phyloP scores from a whole-genome alignment of 2,113 vertebrate genomes.

The Oxyura jamaicensis region DNA sequence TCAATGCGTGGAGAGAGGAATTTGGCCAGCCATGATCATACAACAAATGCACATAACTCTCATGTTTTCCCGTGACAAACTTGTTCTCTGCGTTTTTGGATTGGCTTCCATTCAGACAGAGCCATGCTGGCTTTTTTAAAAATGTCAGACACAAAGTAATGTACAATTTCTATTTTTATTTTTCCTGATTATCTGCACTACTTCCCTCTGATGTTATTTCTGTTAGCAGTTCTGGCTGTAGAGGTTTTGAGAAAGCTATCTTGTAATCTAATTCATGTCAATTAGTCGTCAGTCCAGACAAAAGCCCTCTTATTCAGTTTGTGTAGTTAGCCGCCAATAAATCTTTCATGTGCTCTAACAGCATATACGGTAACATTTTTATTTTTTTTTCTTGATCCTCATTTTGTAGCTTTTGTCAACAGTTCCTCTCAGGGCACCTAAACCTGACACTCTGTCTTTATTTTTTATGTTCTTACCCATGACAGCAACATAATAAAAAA shows the following conservation, averaged over 20 bases:
- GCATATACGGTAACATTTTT: background rate
- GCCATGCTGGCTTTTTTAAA: background rate
- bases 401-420: constrained; percentile 29
- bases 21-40: background rate
- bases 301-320: constrained; percentile 44
- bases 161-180: background rate
- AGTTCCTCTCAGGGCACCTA: background rate
- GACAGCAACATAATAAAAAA: background rate
- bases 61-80: background rate
- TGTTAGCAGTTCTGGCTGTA: background rate
- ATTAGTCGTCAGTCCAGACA: constrained; percentile 41
- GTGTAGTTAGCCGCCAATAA: constrained; percentile 20
- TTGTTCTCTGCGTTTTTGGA: background rate
- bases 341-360: constrained; percentile 47
- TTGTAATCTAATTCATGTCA: constrained; percentile 52
- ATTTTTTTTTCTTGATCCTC: background rate
- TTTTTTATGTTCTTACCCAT: background rate
- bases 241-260: constrained; percentile 30
- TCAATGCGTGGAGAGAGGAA: background rate
- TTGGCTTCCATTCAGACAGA: background rate
- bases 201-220: background rate
- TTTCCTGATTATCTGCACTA: background rate
- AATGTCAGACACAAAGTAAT: background rate
- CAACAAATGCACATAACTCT: constrained; percentile 19
- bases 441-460: background rate